Evolutionary conservation across 2,797 vertebrate genomes (phyloP).

Genomic region (Sebastes vulpes): DNA sequence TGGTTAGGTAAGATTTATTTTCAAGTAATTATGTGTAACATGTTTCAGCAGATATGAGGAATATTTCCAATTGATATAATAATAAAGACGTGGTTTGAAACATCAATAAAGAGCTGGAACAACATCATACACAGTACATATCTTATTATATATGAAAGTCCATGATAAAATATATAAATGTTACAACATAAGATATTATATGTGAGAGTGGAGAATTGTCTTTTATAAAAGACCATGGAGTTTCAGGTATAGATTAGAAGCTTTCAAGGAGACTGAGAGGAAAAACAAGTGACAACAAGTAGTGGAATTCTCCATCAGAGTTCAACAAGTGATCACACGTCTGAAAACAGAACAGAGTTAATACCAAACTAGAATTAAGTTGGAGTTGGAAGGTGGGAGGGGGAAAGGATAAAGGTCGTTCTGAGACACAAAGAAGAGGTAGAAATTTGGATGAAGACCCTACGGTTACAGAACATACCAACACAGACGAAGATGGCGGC

Average conservation of each 20-base stretch:
- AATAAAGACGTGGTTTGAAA: background rate
- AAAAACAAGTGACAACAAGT: background rate
- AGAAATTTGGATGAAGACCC: background rate
- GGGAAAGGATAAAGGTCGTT: background rate
- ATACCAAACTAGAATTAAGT: background rate
- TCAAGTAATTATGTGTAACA: background rate
- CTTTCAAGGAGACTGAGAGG: background rate
- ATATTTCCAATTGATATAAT: background rate
- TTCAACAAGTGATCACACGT: background rate
- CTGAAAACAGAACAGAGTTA: background rate
- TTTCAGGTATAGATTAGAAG: too few relatives aligned
- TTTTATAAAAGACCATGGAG: background rate
- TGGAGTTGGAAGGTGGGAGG: background rate
- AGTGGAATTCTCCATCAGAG: background rate
- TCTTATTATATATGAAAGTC: too few relatives aligned
- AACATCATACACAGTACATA: too few relatives aligned
- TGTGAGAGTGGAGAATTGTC: background rate
- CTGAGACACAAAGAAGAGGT: background rate
- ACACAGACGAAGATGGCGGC: background rate
- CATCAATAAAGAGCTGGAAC: background rate
- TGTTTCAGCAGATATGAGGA: background rate
- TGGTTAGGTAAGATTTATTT: background rate
- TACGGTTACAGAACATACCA: background rate
- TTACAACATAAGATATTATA: too few relatives aligned
- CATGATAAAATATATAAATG: rapidly evolving